Percentiles rank a stretch among this genome's conserved stretches.
Evolutionary conservation across 1,140 invertebrate genomes (phyloP).

Genomic region (Panonychus citri): DNA sequence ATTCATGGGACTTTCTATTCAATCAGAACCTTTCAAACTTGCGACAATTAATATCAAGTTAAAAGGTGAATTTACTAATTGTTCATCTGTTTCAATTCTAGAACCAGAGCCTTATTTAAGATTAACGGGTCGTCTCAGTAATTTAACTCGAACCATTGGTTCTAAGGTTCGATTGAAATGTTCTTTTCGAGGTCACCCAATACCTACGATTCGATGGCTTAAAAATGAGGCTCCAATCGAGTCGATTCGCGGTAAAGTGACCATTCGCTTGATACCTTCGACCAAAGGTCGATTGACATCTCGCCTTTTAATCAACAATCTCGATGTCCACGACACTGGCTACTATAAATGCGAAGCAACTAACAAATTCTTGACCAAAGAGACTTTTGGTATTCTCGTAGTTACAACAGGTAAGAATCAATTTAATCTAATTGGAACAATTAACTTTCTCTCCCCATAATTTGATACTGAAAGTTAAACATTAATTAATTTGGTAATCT

Average conservation of each 20-base stretch:
- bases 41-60: too few species aligned
- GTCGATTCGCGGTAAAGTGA: conserved; percentile 28
- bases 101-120: neutral
- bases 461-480: too few species aligned
- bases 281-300: conserved; percentile 18
- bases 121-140: conserved; percentile 20
- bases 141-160: conserved; percentile 37
- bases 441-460: too few species aligned
- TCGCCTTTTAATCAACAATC: conserved; percentile 32
- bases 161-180: conserved; percentile 35
- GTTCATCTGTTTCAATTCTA: neutral
- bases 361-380: conserved; percentile 32
- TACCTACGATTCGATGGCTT: conserved; percentile 32
- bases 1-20: too few species aligned
- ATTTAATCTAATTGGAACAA: too few species aligned
- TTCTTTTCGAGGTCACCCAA: conserved; percentile 35
- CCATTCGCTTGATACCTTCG: conserved; percentile 22
- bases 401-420: conserved; percentile 22
- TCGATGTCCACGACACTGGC: conserved; percentile 40
- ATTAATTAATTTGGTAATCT: too few species aligned
- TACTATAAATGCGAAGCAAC: conserved; percentile 39
- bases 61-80: too few species aligned
- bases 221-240: conserved; percentile 36
- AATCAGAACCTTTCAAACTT: too few species aligned
- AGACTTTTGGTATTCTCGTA: conserved; percentile 33